These are phyloP conservation scores for Lasioglossum oenotherae DNA, from an alignment of 2,888 invertebrate species.

Conservation along the genomic window DNA sequence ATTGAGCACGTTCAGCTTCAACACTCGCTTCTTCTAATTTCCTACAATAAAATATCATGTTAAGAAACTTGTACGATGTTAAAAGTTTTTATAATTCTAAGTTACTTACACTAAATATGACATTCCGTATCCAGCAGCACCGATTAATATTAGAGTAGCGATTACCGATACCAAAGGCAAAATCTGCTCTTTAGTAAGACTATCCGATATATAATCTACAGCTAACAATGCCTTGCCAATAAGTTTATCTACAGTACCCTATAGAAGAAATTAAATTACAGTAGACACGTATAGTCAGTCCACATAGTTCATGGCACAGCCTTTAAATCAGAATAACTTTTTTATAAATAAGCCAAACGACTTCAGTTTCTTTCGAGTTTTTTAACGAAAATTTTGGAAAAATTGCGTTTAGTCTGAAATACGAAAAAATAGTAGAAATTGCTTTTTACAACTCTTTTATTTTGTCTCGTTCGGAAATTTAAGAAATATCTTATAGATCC, in stretches of 20 bases:
- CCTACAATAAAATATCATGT: conserved; percentile 75
- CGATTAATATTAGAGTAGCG: conserved; percentile 91
- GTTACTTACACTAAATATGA: conserved; percentile 90
- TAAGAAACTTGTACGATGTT: not conserved
- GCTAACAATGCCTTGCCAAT: conserved; percentile 88
- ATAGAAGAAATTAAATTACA: conserved; percentile 27
- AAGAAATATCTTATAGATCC: not conserved
- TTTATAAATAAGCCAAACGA: not conserved
- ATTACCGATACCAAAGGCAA: conserved; percentile 92
- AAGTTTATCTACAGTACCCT: conserved; percentile 89
- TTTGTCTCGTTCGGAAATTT: not conserved
- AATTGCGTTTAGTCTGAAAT: not conserved
- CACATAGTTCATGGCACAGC: not conserved
- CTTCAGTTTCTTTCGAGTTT: not conserved
- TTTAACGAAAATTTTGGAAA: not conserved
- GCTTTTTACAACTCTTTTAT: not conserved
- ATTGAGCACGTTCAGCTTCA: conserved; percentile 84
- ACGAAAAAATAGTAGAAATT: not conserved
- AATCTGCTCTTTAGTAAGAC: conserved; percentile 91
- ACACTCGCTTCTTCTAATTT: conserved; percentile 87
- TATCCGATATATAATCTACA: conserved; percentile 90
- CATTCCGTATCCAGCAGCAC: conserved; percentile 93
- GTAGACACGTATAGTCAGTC: not conserved
- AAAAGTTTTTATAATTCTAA: not conserved
- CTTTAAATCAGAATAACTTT: not conserved